Conservation (phyloP, 2,113 vertebrate genomes). For the Apus apus region DNA sequence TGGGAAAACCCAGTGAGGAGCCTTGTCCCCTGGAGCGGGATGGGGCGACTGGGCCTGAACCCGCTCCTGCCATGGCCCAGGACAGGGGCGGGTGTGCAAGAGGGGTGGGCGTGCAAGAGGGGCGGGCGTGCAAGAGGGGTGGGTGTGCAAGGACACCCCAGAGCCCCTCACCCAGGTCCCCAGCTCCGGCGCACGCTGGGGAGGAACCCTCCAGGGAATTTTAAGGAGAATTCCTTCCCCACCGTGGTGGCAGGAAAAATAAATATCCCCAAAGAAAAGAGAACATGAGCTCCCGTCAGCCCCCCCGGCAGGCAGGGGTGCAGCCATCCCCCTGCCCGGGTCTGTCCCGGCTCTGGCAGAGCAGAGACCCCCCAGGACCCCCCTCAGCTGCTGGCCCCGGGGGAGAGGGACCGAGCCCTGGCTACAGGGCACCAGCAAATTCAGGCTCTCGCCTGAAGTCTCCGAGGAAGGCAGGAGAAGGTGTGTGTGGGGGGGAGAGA, state of each 20-base stretch:
- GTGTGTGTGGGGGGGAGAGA: too few species aligned
- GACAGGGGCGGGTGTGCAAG: neutral
- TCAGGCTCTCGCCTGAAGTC: neutral
- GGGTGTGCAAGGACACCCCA: neutral
- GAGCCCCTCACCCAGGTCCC: neutral
- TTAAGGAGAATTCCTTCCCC: conserved; percentile 6
- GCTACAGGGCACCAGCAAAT: neutral
- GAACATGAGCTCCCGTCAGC: accelerated
- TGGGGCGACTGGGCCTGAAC: neutral
- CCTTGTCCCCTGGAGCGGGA: accelerated
- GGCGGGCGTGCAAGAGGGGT: neutral
- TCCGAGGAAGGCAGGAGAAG: neutral
- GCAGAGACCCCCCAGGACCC: neutral
- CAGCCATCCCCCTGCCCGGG: neutral
- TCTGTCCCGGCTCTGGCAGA: accelerated
- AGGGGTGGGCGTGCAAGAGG: neutral
- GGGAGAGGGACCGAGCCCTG: neutral
- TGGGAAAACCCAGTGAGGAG: accelerated
- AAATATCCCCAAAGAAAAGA: neutral
- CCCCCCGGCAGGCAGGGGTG: too few species aligned
- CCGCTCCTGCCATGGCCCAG: neutral
- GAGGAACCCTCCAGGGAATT: neutral
- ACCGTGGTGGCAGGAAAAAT: accelerated
- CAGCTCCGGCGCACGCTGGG: neutral
- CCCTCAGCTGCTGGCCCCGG: neutral